phyloP scores from a whole-genome alignment of 2,797 vertebrate genomes.

The Centroberyx gerrardi region DNA sequence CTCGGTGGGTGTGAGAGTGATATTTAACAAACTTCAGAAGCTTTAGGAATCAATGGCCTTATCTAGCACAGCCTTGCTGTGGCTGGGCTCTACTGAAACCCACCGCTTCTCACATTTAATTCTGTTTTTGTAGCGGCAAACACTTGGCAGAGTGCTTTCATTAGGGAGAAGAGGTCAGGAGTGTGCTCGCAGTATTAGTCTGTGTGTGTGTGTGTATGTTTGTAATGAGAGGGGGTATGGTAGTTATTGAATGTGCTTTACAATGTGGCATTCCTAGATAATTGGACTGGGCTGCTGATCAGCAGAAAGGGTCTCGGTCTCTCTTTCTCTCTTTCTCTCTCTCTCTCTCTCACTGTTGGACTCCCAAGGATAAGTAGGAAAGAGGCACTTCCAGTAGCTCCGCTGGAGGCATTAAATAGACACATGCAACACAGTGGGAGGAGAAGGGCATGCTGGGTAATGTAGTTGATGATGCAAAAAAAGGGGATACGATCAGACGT shows the following conservation, averaged over 20 bases:
- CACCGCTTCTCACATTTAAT: conserved; percentile 35
- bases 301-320: conserved; percentile 57
- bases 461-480: conserved; percentile 39
- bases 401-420: conserved; percentile 28
- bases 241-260: conserved; percentile 63
- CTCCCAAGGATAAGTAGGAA: background rate
- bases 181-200: conserved; percentile 38
- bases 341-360: background rate
- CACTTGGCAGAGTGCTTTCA: conserved; percentile 53
- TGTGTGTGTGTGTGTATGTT: conserved; percentile 31
- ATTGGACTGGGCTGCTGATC: conserved; percentile 66
- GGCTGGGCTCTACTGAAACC: conserved; percentile 21
- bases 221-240: conserved; percentile 39
- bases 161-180: conserved; percentile 57
- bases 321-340: background rate
- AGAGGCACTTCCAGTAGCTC: conserved; percentile 3
- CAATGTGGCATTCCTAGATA: conserved; percentile 63
- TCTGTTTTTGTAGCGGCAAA: conserved; percentile 36
- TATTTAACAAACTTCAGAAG: conserved; percentile 45
- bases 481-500: conserved; percentile 26
- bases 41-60: conserved; percentile 34
- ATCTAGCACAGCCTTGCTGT: conserved; percentile 31
- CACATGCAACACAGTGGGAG: conserved; percentile 25
- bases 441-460: conserved; percentile 39
- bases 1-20: background rate